Base-by-base conservation (phyloP, 2,888 invertebrate species). In the Idaea straminata region DNA sequence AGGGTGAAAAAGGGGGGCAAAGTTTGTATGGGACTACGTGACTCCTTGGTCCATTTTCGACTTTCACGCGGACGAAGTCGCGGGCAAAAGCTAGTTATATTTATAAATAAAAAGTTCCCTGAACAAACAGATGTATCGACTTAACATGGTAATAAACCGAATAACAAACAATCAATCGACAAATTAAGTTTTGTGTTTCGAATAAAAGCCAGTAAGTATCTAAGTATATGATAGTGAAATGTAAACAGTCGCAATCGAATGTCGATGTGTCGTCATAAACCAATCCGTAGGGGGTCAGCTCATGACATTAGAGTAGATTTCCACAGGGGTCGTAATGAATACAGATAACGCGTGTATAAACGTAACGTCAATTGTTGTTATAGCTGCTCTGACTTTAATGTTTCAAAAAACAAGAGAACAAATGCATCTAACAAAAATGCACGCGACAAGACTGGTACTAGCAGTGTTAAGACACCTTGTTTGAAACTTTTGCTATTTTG, bases 251-350 rank as follows among this genome's bases (percentile, higher is more conserved):
- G 77, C 84, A 90, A 90, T 80, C 66, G 68, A 34, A 62, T 64
- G 57, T 66, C 64, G 64, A 59, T 74, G 73, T 89, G 87, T 87
- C 90, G 82, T 90, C 90, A 91, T 77, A 72, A 72, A 63, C 72
- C 62, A 68, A 79, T 77, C 82, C 83, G 81, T 80, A 79, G 91
- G 91, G 90, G 91, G 88, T 87, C 90, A 88, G 77, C 81, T 89
- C 90, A 88, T 69, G 66, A 70, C 85, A 87, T 86, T 82, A 70
- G 73, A 72, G 90, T 88, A 90, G 81, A 84, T 87, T 91, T 91
- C 91, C 91, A 90, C 82, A 81, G 80, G 80, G 83, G 78, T 80
- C 77, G 78, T 70, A 77, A 79, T 79, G 84, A 62, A 72, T 68
- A 64, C 69, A 70, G 81, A 83, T 85, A 84, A 82, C 79, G 75